These are phyloP conservation scores for Aphidius colemani DNA, from an alignment of 2,888 invertebrate genomes.

Conservation along the genomic window DNA sequence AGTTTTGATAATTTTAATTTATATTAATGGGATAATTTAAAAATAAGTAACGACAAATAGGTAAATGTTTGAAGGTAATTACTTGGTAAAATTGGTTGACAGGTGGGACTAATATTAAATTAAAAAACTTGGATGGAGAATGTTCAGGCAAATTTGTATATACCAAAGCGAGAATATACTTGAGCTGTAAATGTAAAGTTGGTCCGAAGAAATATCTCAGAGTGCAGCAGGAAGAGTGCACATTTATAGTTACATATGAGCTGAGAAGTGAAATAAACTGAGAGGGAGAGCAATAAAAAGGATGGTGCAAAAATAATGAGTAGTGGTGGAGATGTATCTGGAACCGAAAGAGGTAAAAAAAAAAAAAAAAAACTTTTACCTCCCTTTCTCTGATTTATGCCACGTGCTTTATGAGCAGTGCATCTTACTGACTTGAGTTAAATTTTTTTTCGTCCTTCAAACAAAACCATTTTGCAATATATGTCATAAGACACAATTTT, in stretches of 20 bases:
- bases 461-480: neutral
- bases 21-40: slow-evolving; percentile 41
- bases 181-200: no score
- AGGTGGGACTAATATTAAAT: slow-evolving; percentile 1
- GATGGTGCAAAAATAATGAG: slow-evolving; percentile 6
- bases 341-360: slow-evolving; percentile 30
- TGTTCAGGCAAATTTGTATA: slow-evolving; percentile 16
- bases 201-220: no score
- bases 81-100: slow-evolving; percentile 35
- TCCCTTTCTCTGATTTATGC: slow-evolving; percentile 44
- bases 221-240: slow-evolving; percentile 40
- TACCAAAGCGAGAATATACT: no score
- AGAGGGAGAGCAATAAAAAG: slow-evolving; percentile 6
- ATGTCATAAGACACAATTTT: no score
- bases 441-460: slow-evolving; percentile 1
- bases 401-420: slow-evolving; percentile 46
- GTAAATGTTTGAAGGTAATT: slow-evolving; percentile 46
- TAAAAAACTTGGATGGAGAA: slow-evolving; percentile 46
- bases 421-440: neutral
- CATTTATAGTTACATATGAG: no score
- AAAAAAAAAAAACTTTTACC: slow-evolving; percentile 31
- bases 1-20: neutral
- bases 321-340: neutral
- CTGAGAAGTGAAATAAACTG: neutral
- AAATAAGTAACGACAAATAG: slow-evolving; percentile 45